Conservation (phyloP, 2,797 vertebrate genomes). For the Sus cebifrons region DNA sequence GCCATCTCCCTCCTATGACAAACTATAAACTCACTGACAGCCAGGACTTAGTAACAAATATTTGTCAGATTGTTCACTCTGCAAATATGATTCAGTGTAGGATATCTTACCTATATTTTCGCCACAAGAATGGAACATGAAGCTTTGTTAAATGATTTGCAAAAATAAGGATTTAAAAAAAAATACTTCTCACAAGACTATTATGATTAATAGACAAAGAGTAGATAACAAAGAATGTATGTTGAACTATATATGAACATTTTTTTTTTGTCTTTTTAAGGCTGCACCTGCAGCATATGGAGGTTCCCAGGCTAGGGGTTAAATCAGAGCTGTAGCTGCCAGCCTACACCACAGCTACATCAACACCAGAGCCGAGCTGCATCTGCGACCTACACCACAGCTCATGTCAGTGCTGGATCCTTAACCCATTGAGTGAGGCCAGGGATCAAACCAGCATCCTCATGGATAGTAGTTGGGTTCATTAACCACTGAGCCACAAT, state of each 20-base stretch:
- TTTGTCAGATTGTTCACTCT: neutral
- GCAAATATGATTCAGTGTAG: constrained; percentile 9
- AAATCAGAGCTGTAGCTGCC: too few species aligned
- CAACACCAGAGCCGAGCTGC: too few species aligned
- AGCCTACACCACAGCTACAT: too few species aligned
- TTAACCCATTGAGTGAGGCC: too few species aligned
- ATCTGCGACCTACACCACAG: too few species aligned
- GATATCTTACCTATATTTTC: neutral
- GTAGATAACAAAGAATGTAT: neutral
- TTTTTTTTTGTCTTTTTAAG: neutral
- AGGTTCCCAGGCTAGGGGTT: too few species aligned
- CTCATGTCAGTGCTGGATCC: too few species aligned
- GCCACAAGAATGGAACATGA: neutral
- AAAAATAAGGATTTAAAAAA: neutral
- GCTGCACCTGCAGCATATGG: too few species aligned
- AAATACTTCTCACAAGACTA: neutral
- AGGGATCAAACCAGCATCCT: too few species aligned
- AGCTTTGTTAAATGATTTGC: neutral
- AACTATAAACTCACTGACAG: neutral
- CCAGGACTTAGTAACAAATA: neutral
- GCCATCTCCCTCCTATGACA: neutral
- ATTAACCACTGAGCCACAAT: too few species aligned
- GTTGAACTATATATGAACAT: neutral
- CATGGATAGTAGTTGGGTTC: too few species aligned
- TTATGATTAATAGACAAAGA: neutral